A percentile compares a stretch with the other conserved stretches of the same genome.
phyloP scores from a whole-genome alignment of 2,888 invertebrate species.

The Capitulum mitella region DNA sequence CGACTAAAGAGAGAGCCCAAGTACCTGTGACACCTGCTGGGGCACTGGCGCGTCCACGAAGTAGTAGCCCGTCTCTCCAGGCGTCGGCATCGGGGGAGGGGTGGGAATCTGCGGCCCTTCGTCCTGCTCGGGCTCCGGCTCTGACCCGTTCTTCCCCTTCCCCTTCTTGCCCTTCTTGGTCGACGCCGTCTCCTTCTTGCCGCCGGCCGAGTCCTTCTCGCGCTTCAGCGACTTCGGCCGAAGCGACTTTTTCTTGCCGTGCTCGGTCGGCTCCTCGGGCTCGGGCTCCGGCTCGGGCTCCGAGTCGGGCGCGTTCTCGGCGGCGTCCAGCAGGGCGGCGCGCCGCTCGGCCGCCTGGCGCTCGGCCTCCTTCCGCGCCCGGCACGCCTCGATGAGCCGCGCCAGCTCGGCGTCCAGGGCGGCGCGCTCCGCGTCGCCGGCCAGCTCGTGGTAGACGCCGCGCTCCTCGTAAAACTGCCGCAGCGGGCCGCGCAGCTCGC shows the following conservation, averaged over 20 bases:
- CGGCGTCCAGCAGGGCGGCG: not conserved
- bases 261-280: not conserved
- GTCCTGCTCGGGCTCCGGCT: not conserved
- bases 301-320: not conserved
- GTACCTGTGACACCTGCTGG: not conserved
- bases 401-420: not conserved
- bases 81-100: not conserved
- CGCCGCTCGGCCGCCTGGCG: not conserved
- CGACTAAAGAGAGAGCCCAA: too few species aligned
- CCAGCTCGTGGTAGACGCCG: not conserved
- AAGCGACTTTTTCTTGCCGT: too few species aligned
- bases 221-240: too few species aligned
- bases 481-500: not conserved
- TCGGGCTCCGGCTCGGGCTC: not conserved
- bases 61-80: not conserved
- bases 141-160: not conserved
- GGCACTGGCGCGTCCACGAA: slow-evolving; percentile 5
- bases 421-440: not conserved
- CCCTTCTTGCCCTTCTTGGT: not conserved
- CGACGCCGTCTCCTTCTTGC: not conserved
- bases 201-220: not conserved
- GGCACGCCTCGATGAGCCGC: not conserved
- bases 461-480: not conserved
- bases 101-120: not conserved
- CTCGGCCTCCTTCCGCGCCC: not conserved